Evolutionary conservation across 2,888 invertebrate species (phyloP).

Genomic region (Ectemnius lituratus): DNA sequence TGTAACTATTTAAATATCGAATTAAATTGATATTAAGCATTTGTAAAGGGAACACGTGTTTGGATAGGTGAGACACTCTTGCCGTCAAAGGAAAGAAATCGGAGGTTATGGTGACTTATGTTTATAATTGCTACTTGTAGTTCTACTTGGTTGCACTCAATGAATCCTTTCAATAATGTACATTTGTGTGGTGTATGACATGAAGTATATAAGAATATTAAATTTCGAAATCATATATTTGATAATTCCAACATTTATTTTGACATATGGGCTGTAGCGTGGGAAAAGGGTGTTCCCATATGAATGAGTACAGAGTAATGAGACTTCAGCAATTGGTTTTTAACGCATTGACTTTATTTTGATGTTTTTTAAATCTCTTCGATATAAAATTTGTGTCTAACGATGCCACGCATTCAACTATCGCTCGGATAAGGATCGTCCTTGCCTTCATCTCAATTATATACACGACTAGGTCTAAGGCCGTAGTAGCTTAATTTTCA

Average conservation of each 20-base stretch:
- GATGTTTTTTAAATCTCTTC: conserved; percentile 75
- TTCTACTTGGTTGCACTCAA: no score
- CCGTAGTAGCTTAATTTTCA: conserved; percentile 66
- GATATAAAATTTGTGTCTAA: conserved; percentile 77
- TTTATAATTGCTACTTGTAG: no score
- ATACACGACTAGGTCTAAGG: conserved; percentile 77
- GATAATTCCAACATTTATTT: no score
- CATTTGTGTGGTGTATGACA: no score
- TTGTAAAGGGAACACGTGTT: conserved; percentile 9
- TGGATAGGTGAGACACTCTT: background rate
- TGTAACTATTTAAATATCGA: no score
- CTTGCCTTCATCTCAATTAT: conserved; percentile 67
- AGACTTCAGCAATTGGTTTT: conserved; percentile 63
- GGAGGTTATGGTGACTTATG: no score
- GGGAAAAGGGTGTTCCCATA: background rate
- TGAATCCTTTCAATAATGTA: no score
- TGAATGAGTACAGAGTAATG: conserved; percentile 12
- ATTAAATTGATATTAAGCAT: no score
- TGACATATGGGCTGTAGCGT: no score
- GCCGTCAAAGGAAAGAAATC: no score
- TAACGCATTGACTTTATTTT: conserved; percentile 74
- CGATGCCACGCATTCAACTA: conserved; percentile 76
- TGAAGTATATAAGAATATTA: no score
- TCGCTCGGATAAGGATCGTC: conserved; percentile 70
- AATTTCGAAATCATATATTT: no score